Conservation (phyloP, 2,888 invertebrate species). For the Heliconius ismenius region DNA sequence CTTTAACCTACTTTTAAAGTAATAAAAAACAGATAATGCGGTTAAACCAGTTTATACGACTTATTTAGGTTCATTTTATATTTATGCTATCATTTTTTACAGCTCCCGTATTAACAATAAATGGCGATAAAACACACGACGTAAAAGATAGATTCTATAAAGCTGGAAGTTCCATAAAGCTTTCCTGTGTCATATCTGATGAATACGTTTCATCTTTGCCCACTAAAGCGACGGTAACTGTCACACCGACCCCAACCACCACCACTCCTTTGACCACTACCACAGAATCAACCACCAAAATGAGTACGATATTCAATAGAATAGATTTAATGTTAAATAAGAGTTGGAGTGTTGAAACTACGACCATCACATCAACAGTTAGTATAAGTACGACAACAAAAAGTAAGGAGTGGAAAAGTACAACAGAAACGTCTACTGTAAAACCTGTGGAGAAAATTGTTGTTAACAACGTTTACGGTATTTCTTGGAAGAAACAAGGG, state of each 20-base stretch:
- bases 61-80: conserved; percentile 31
- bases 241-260: conserved; percentile 57
- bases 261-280: conserved; percentile 67
- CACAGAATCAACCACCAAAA: conserved; percentile 69
- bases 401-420: conserved; percentile 58
- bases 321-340: conserved; percentile 78
- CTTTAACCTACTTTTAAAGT: conserved; percentile 11
- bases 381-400: conserved; percentile 71
- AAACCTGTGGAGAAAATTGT: conserved; percentile 59
- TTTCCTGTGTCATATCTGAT: conserved; percentile 83
- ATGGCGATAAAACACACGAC: conserved; percentile 86
- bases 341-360: conserved; percentile 79
- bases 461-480: conserved; percentile 74
- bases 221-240: conserved; percentile 60
- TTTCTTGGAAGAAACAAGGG: conserved; percentile 77
- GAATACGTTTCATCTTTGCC: conserved; percentile 63
- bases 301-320: conserved; percentile 75
- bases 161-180: conserved; percentile 87
- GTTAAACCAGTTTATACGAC: conserved; percentile 25
- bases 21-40: conserved; percentile 25
- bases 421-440: conserved; percentile 57
- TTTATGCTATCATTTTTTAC: conserved; percentile 50
- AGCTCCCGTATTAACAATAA: conserved; percentile 87
- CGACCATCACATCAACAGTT: conserved; percentile 72
- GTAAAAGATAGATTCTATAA: conserved; percentile 88